These are phyloP conservation scores for Drosophila quinaria DNA, from an alignment of 2,888 invertebrate genomes.

Conservation along the genomic window DNA sequence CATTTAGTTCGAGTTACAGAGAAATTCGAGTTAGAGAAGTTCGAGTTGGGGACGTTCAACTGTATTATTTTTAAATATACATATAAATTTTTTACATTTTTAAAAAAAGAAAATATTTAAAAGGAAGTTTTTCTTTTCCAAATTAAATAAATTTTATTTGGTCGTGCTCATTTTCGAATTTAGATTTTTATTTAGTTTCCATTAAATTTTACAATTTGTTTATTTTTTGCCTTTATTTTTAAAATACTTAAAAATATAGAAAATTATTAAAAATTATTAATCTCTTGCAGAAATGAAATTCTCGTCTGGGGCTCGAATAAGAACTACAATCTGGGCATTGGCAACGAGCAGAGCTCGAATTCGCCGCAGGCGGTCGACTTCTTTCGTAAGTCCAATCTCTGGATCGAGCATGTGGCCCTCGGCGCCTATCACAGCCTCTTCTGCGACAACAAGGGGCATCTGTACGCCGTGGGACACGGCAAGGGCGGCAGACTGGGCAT, in stretches of 20 bases:
- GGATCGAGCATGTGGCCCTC: slow-evolving; percentile 87
- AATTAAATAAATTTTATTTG: no score
- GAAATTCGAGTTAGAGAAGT: no score
- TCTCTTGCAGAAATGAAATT: slow-evolving; percentile 86
- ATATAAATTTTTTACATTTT: no score
- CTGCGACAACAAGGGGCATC: slow-evolving; percentile 83
- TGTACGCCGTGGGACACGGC: slow-evolving; percentile 93
- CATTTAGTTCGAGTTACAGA: no score
- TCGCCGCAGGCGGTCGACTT: slow-evolving; percentile 89
- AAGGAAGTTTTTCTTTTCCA: no score
- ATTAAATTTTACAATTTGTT: no score
- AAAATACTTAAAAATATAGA: background rate
- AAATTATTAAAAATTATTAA: background rate
- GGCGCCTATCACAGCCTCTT: slow-evolving; percentile 84
- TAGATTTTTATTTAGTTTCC: no score
- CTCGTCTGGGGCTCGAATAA: slow-evolving; percentile 95
- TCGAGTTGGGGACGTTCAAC: no score
- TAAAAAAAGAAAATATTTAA: no score
- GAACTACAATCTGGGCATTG: slow-evolving; percentile 93
- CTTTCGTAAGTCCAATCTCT: slow-evolving; percentile 88
- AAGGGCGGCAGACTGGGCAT: slow-evolving; percentile 90
- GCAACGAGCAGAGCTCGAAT: slow-evolving; percentile 88
- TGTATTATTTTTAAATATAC: no score
- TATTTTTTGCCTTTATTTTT: background rate
- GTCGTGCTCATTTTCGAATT: no score